Base-by-base conservation (phyloP, 2,113 vertebrate species). In the Gopherus flavomarginatus region DNA sequence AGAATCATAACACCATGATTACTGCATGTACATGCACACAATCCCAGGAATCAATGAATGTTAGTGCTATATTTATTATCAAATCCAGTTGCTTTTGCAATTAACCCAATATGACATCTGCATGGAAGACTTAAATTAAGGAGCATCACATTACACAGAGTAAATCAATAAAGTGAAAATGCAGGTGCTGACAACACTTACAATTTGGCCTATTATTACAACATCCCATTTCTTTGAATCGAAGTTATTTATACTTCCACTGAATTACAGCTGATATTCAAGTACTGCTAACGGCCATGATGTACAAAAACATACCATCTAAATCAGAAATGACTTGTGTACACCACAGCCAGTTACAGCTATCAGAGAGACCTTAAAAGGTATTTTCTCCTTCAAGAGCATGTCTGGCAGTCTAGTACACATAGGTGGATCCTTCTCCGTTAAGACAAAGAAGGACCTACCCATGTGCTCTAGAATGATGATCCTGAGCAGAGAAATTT, bases 101-200 rank as follows among this genome's bases (percentile, higher is more conserved):
- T 98, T 98, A 98, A 98, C 97, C 96, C 95, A 92, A 92, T 94
- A 90, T 0, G 52, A 98, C 93, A 98, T 96, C 94, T 92, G 94
- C 91, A 95, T 92, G 96, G 90, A 97, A 97, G 93, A 98, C 97
- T 98, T 98, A 97, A 98, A 98, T 54, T 97, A 97, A 97, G 96
- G 94, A 98, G 88, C 97, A 95, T 95, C 93, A 35, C 85, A 94
- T 97, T 96, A 95, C 87, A 93, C 85, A 85, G 92, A 85, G 92
- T 94, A 97, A 95, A 97, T 98, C 93, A 44, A 97, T 98, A 95
- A 87, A 96, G 92, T 95, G 90, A 97, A 97, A 97, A 97, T 92
- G 90, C 93, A 95, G 93, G 90, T 89, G 69, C 91, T 88, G 97
- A 98, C 96, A 92, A 86, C 90, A 83, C 90, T 96, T 91, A 85